Conservation (phyloP, 2,797 vertebrate genomes). For the Myiotriccus ornatus region DNA sequence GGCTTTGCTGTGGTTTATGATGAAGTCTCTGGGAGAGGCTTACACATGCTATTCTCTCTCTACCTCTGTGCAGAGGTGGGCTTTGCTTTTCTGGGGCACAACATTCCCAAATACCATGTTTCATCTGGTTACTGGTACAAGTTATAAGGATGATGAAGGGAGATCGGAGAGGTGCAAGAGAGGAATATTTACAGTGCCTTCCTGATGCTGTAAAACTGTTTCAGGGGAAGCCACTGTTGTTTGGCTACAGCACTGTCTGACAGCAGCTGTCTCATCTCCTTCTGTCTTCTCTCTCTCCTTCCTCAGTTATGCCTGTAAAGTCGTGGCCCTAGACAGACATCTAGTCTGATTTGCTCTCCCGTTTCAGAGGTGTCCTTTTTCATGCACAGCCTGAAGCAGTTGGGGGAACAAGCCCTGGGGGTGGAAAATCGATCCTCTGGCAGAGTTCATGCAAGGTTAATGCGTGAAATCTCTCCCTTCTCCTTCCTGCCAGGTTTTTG, state of each 20-base stretch:
- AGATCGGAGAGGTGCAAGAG: not conserved
- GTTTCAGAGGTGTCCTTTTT: constrained; percentile 27
- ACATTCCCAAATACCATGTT: not conserved
- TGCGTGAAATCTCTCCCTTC: not conserved
- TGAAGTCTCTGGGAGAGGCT: not conserved
- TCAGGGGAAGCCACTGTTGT: not conserved
- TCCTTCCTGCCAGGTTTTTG: not conserved
- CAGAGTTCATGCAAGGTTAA: constrained; percentile 54
- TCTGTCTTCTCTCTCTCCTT: not conserved
- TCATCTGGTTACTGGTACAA: not conserved
- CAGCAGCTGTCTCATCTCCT: constrained; percentile 21
- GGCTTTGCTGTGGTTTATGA: not conserved
- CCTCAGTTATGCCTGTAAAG: not conserved
- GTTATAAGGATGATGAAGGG: not conserved
- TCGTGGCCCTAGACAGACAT: not conserved
- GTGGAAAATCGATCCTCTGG: not conserved
- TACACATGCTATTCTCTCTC: accelerated
- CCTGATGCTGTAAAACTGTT: not conserved
- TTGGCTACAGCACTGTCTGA: not conserved
- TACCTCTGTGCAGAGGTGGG: not conserved
- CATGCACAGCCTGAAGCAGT: not conserved
- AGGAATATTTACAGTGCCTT: not conserved
- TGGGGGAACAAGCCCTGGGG: not conserved
- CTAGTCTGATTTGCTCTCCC: not conserved
- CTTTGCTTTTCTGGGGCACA: not conserved